Evolutionary conservation across 2,113 vertebrate genomes (phyloP).

Genomic region (Genyomyrus donnyi): DNA sequence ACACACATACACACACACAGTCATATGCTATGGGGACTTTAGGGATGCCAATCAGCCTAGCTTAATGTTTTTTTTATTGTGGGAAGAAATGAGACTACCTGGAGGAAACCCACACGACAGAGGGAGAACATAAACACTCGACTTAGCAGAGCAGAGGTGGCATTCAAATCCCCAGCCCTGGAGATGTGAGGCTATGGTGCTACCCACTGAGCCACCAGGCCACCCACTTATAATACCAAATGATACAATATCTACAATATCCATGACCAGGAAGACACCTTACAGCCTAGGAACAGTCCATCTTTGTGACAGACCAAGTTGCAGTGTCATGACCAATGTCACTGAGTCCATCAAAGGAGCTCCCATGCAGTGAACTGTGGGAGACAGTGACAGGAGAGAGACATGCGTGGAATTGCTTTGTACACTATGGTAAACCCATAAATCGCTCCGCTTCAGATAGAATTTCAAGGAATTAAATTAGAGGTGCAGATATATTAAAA

Average conservation of each 20-base stretch:
- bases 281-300: not conserved
- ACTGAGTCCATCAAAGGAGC: not conserved
- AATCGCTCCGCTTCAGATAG: not conserved
- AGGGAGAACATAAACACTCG: not conserved
- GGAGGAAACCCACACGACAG: not conserved
- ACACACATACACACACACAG: not conserved
- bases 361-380: not conserved
- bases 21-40: not conserved
- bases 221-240: not conserved
- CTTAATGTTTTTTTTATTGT: not conserved
- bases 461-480: not conserved
- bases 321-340: not conserved
- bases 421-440: constrained; percentile 1
- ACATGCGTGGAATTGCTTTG: not conserved
- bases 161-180: not conserved
- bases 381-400: constrained; percentile 4
- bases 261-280: not conserved
- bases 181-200: not conserved
- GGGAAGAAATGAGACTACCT: not conserved
- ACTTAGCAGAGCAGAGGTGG: not conserved
- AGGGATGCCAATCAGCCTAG: not conserved
- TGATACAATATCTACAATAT: not conserved
- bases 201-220: not conserved
- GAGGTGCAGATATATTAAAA: not conserved
- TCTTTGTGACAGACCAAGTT: constrained; percentile 12